Conservation (phyloP, 2,113 vertebrate species). For the Riparia riparia region DNA sequence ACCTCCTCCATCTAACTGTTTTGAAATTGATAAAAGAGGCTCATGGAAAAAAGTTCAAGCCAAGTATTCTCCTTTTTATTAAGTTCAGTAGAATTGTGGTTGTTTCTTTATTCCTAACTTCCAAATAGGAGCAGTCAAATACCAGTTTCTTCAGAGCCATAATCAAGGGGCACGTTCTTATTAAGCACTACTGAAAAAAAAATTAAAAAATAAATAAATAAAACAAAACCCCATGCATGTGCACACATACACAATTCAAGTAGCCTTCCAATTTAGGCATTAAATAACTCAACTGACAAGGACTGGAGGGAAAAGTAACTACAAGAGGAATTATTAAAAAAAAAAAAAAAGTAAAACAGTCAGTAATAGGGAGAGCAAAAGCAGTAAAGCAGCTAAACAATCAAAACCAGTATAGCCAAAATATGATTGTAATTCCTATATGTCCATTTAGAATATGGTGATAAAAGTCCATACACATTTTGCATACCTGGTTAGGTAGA, state of each 20-base stretch:
- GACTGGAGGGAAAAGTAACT: neutral
- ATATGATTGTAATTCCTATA: neutral
- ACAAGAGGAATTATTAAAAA: neutral
- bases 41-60: neutral
- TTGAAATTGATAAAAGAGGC: neutral
- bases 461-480: neutral
- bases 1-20: neutral
- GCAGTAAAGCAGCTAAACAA: neutral
- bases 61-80: neutral
- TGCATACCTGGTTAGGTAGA: neutral
- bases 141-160: rapidly evolving
- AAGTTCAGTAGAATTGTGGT: neutral
- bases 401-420: neutral
- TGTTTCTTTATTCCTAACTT: neutral
- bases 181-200: neutral
- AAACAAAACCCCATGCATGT: rapidly evolving
- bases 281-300: neutral
- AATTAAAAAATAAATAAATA: neutral
- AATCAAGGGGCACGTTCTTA: neutral
- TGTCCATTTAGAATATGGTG: neutral
- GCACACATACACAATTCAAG: neutral
- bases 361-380: neutral
- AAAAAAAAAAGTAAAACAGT: neutral
- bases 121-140: neutral
- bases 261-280: neutral